Base-by-base conservation (phyloP, 2,113 vertebrate species). In the Panurus biarmicus region DNA sequence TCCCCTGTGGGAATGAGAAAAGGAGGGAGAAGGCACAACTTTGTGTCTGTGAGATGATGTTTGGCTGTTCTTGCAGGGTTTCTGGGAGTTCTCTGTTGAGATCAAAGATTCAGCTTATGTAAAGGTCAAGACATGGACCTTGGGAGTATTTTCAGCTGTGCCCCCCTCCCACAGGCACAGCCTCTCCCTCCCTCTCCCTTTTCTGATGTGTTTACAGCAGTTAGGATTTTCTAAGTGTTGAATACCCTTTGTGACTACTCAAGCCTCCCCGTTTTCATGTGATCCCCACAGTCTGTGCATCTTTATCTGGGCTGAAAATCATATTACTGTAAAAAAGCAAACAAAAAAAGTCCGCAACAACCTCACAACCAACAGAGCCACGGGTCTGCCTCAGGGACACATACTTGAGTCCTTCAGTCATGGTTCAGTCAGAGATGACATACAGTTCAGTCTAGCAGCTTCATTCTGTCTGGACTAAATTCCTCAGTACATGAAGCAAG, bases 31-130 rank as follows among this genome's bases (percentile, higher is more conserved):
- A 75, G 45, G 12, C 29, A 4, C 10, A 73, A 57, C 26, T 79
- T 65, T 83, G 38, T 78, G 62, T 36, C 56, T 4, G 0, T 0
- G 35, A 66, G 42, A 20, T 78, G 77, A 50, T 58, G 42, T 47
- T 95, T 67, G 62, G 57, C 57, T 76, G 10, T 40, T 10, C 28
- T 94, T 91, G 74, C 64, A 88, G 75, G 64, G 36, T 36, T 79
- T 85, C 23, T 64, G 56, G 70, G 85, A 89, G 23, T 65, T 47
- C 61, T 83, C 83, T 82, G n/a, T 36, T 36, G 50, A 79, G 78
- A 95, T 95, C 78, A 97, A 96, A 95, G 84, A 82, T 77, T 51
- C 61, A 51, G 54, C 84, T 85, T 90, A 61, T 76, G 35, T 38
- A 57, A 75, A 75, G 83, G 95, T 96, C 94, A 96, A 94, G 40